Percentiles rank a stretch among this genome's conserved stretches.
Conservation (phyloP, 2,797 vertebrate genomes). For the Carcharodon carcharias region DNA sequence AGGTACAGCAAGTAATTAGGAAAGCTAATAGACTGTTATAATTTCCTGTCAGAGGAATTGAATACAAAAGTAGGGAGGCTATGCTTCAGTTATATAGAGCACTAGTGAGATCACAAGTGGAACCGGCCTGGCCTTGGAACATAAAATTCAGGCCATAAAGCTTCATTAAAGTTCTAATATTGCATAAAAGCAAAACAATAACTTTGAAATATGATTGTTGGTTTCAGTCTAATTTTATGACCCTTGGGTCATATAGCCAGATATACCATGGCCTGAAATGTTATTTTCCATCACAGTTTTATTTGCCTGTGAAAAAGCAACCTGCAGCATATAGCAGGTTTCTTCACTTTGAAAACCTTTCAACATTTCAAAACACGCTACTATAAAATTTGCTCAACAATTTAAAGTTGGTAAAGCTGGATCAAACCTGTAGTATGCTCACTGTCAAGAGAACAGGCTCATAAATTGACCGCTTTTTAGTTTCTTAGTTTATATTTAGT, state of each 20-base stretch:
- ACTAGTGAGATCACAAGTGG: no score
- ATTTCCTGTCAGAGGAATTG: no score
- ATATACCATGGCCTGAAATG: background rate
- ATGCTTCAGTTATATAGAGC: no score
- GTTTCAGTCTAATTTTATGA: background rate
- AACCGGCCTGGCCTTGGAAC: no score
- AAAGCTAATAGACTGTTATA: no score
- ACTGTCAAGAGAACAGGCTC: background rate
- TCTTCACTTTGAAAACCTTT: background rate
- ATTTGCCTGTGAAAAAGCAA: background rate
- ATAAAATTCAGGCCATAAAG: no score
- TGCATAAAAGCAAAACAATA: background rate
- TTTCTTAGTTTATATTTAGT: background rate
- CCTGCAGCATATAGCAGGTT: background rate
- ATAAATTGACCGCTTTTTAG: background rate
- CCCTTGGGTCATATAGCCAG: background rate
- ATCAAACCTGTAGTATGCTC: background rate
- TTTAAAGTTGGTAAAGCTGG: background rate
- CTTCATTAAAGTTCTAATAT: background rate
- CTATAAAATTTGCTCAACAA: background rate
- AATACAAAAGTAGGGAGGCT: no score
- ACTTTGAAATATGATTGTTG: background rate
- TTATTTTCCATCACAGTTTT: background rate
- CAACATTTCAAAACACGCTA: background rate
- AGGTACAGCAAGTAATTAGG: no score